Base-by-base conservation (phyloP, 2,797 vertebrate species). In the Pogonophryne albipinna region DNA sequence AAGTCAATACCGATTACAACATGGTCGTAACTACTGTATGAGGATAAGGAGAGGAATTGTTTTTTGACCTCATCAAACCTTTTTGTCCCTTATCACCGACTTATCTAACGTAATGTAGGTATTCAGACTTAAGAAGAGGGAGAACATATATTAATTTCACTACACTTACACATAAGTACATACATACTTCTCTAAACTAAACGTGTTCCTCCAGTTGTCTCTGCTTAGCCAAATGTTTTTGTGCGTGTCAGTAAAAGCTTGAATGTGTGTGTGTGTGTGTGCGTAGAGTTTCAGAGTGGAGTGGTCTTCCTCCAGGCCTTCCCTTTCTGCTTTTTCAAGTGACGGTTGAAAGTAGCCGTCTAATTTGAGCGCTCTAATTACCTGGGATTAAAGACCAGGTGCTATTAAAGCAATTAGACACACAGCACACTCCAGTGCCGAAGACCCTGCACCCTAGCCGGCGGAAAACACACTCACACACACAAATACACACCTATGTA, bases 361-460 rank as follows among this genome's bases (percentile, higher is more conserved):
- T 94, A 94, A 94, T 95, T 95, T 92, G 85, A 92, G 87, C 83
- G 72, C 89, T 87, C 89, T 96, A 95, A 95, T 95, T 94, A 95
- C 94, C 93, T 92, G 85, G 93, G 93, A 94, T 95, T 95, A 94
- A 91, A 90, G 91, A 92, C 89, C 93, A 95, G 94, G 94, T 95
- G 93, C 92, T 91, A 94, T 95, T 95, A 95, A 94, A 94, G 95
- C 93, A 95, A 95, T 95, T 95, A 94, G 92, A 94, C 88, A 91
- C 91, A 92, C 90, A 91, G 91, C 91, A 89, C 91, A 92, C 93
- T 90, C 74, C 85, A 92, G 86, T 69, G 85, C 86, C 53, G 79
- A 83, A 85, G 82, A 86, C 82, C 79, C 82, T 65, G 81, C 79
- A 82, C 88, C 86, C 79, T 88, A 74, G 86, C 91, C 71, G 53